Base-by-base conservation (phyloP, 2,797 vertebrate species). In the Apodemus agrarius region DNA sequence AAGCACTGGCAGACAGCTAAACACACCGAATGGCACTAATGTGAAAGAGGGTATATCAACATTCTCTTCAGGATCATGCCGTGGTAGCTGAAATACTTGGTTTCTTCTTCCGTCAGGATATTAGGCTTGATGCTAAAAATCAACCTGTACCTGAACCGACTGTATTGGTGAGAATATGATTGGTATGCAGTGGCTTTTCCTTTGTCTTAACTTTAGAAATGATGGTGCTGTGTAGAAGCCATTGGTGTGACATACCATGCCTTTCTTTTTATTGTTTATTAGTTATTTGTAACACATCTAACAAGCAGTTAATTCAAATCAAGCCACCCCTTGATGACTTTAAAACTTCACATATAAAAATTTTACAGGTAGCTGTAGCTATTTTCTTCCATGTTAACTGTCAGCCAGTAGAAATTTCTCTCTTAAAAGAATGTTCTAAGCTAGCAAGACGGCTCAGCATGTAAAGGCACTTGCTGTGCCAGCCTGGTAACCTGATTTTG, bases 61-160 rank as follows among this genome's bases (percentile, higher is more conserved):
- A 78, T 96, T 93, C 52, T 88, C 54, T 14, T 78, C 96, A 82
- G 83, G 85, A 82, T 59, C 80, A 67, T 90, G 81, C 81, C 52
- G 16, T 24, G 78, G 52, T 67, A 92, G 84, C 67, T 59, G 94
- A 57, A 61, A 79, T 78, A 80, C 90, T 96, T 76, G 59, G 17
- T 49, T 6, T 96, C 40, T 74, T 94, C 59, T 72, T 93, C 61
- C 92, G 49, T 91, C 59, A 95, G 90, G 94, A 54, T 80, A 79
- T 85, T 79, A 95, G 29, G 13, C 85, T 92, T 82, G 57, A 19
- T 97, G 72, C 9, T 69, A 52, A 87, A 63, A 93, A 34, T 95
- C 85, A 85, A 88, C 84, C 40, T 54, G 16, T n/a, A 65, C 72
- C 40, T 93, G 26, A 93, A 89, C 34, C 67, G 43, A 93, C 88